Percentiles rank a stretch among this genome's conserved stretches.
Conservation (phyloP, 2,113 vertebrate species). For the Tinamus guttatus region DNA sequence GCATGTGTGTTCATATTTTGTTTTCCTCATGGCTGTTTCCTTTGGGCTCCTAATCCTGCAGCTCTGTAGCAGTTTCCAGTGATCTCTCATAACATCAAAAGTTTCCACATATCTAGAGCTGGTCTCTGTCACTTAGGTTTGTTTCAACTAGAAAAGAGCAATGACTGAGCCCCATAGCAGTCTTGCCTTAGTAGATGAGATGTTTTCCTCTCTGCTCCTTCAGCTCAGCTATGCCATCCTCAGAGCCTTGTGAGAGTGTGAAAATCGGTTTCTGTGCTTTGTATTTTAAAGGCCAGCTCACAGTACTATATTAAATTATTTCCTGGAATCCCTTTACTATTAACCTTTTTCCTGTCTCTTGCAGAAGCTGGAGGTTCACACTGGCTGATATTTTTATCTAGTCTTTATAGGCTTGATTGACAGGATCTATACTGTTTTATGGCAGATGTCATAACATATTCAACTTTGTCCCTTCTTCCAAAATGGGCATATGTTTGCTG, state of each 20-base stretch:
- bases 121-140: neutral
- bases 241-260: accelerated
- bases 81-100: neutral
- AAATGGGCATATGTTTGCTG: slow-evolving; percentile 4
- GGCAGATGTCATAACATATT: slow-evolving; percentile 32
- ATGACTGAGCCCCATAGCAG: neutral
- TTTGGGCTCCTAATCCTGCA: neutral
- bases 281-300: neutral
- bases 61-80: neutral
- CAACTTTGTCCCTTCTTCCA: slow-evolving; percentile 12
- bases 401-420: neutral
- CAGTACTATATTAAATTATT: accelerated
- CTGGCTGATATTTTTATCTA: neutral
- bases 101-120: neutral
- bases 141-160: neutral
- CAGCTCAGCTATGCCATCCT: neutral
- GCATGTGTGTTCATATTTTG: accelerated
- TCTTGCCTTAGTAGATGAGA: neutral
- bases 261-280: neutral
- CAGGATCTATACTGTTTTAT: neutral
- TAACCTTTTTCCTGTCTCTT: neutral
- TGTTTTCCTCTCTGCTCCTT: neutral
- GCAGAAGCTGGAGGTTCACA: neutral
- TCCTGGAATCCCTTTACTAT: neutral
- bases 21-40: neutral